Percentiles rank a stretch among this genome's conserved stretches.
These are phyloP conservation scores for Pterophyllum scalare DNA, from an alignment of 2,113 vertebrate genomes.

Conservation along the genomic window DNA sequence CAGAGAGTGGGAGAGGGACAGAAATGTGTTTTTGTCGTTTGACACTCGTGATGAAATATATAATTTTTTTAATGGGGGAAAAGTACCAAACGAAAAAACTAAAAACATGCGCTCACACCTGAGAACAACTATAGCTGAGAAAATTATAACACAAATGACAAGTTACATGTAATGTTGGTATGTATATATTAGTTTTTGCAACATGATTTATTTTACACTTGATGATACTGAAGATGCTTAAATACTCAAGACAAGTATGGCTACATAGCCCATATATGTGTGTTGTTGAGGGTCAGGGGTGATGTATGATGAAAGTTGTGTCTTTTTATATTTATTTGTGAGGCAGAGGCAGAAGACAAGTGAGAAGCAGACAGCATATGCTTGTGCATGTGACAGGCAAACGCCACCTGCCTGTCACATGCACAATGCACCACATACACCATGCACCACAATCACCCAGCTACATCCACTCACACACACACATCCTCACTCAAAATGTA, in stretches of 20 bases:
- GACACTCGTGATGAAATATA: slow-evolving; percentile 33
- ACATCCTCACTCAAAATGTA: slow-evolving; percentile 7
- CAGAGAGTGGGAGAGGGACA: background rate
- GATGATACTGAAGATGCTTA: background rate
- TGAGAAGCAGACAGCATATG: background rate
- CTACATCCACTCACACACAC: slow-evolving; percentile 3
- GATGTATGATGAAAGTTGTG: background rate
- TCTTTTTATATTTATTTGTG: slow-evolving; percentile 7
- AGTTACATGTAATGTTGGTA: background rate
- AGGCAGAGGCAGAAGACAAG: background rate
- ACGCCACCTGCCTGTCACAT: slow-evolving; percentile 60
- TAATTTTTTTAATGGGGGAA: background rate
- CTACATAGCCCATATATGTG: background rate
- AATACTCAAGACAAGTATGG: background rate
- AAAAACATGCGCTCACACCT: background rate
- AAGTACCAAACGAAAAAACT: background rate
- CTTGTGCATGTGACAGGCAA: slow-evolving; percentile 2
- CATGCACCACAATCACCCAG: slow-evolving; percentile 13
- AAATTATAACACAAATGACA: background rate
- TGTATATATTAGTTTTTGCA: background rate
- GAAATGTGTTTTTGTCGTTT: slow-evolving; percentile 37
- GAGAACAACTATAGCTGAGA: background rate
- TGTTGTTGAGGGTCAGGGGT: background rate
- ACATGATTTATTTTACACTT: background rate
- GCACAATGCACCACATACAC: slow-evolving; percentile 9